Base-by-base conservation (phyloP, 2,888 invertebrate genomes). In the Scelioninae gen. 2 region DNA sequence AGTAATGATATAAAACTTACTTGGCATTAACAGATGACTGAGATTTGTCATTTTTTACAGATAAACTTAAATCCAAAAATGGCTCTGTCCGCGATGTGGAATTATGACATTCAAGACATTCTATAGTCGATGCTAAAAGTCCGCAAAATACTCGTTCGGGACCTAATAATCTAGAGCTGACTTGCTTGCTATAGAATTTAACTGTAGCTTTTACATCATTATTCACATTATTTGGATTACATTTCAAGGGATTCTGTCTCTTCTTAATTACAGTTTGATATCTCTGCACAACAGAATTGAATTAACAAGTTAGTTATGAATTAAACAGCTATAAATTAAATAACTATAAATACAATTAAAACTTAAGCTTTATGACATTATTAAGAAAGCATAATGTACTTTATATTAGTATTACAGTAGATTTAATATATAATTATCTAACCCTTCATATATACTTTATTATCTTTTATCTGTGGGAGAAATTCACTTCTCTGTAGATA, bases 91-190 rank as follows among this genome's bases (percentile, higher is more conserved):
- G 90, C 81, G 94, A 93, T 0, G 96, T 96, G 9, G 93, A 91
- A 87, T 95, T 92, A 73, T 91, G 89, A 84, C 98, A 98, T 74
- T 95, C 94, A 80, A 95, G 92, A 85, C 98, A 98, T 68, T 94
- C 92, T 35, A 96, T 87, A 0, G 94, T 95, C 25, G 96, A 97
- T 1, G 97, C 94, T 10, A 98, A 89, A 81, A 94, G 92, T 0
- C 98, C 98, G 22, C 96, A 93, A 88, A 98, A 99, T 55, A 98
- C 93, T 84, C 93, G 93, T 85, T 98, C 98, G 0, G 94, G 92
- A 48, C 93, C 91, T 25, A 94, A 88, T 82, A 93, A 90, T 71
- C 92, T 89, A 77, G 94, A 92, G 0, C 91, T 91, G 0, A 94
- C 94, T 85, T 94, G 94, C 79, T 92, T 91, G 3, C 94, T 94